Evolutionary conservation across 2,113 vertebrate species (phyloP), one percentile per base, ranked within the genome.

Genomic region (Thryonomys swinderianus): DNA sequence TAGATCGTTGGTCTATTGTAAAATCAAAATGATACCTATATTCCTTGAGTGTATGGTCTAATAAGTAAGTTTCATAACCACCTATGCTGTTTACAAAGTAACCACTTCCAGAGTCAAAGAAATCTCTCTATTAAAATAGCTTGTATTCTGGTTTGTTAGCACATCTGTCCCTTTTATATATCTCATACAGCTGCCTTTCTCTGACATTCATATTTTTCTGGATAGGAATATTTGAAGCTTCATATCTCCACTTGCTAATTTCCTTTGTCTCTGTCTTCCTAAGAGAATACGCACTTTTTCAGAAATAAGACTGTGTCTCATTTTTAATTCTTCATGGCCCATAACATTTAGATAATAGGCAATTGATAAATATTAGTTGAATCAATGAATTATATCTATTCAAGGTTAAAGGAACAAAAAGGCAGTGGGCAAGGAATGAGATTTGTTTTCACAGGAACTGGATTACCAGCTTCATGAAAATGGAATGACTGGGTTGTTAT

Each of bases 331-430:
- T 80, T 57, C 57, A 86, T 23, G 51, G 23, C 51, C 73, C 1
- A 59, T 69, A 40, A 84, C 67, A 7, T 88, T 94, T 92, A 73
- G 73, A 67, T 79, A 92, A 73, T 25, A 96, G 59, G 30, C 37
- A 93, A 91, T 96, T 66, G 82, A 94, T 95, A 90, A 95, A 92
- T 94, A 82, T 61, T 80, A 90, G 32, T 57, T 85, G 61, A 91
- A 88, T 80, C 88, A 91, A 93, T 83, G 62, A 55, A 69, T 88
- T 93, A 25, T 84, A 40, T 81, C n/a, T 83, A 67, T 32, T 27
- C 10, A 25, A 51, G 30, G 66, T 91, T 66, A 92, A 91, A 17
- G 78, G 42, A 89, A 27, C 42, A 96, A 84, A 79, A 88, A 91
- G 18, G 34, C 42, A 95, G 25, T 79, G 48, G 27, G 42, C 30